These are phyloP conservation scores for Nothocercus nigrocapillus DNA, from an alignment of 2,113 vertebrate genomes.

Conservation along the genomic window DNA sequence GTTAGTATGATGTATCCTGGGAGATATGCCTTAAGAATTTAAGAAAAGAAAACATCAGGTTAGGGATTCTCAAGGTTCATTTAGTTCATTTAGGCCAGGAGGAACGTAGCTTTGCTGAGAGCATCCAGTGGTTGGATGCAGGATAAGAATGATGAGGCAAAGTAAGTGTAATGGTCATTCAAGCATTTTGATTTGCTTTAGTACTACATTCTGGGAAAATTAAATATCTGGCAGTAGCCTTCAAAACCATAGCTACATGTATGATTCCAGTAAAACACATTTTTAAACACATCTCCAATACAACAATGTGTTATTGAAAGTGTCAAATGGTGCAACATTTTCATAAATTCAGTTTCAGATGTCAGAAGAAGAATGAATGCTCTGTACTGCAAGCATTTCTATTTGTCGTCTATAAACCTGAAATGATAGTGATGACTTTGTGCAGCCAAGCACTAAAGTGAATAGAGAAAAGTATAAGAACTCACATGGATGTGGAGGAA, in stretches of 20 bases:
- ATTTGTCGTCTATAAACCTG: slow-evolving; percentile 41
- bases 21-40: neutral
- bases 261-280: neutral
- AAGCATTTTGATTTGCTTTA: neutral
- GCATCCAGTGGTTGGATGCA: neutral
- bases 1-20: neutral
- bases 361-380: slow-evolving; percentile 30
- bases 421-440: neutral
- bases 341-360: slow-evolving; percentile 23
- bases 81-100: neutral
- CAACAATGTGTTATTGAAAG: neutral
- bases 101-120: accelerated
- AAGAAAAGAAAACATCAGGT: neutral
- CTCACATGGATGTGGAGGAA: slow-evolving; percentile 34
- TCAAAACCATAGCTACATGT: neutral
- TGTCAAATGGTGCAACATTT: slow-evolving; percentile 6
- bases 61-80: neutral
- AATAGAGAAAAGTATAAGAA: slow-evolving; percentile 35
- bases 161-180: neutral
- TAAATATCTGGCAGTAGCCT: neutral
- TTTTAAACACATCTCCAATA: neutral
- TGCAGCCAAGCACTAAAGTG: neutral
- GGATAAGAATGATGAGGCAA: neutral
- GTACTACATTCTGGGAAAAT: neutral
- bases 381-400: slow-evolving; percentile 27